phyloP scores from a whole-genome alignment of 2,113 vertebrate genomes.

The Lota lota region DNA sequence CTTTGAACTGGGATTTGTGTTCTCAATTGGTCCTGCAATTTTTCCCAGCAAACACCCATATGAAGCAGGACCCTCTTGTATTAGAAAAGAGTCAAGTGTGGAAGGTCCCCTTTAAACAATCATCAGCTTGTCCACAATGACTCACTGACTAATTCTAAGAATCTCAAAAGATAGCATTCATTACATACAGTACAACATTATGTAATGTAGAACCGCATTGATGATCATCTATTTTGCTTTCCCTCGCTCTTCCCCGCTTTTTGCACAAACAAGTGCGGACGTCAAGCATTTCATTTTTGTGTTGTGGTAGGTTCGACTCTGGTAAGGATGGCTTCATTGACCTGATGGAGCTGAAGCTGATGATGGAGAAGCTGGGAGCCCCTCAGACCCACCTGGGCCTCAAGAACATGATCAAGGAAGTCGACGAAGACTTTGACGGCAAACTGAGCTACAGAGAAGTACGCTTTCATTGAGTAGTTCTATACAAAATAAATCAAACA shows the following conservation, averaged over 20 bases:
- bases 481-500: too few relatives aligned
- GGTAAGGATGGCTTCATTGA: conserved; percentile 89
- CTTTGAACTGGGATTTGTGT: too few relatives aligned
- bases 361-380: conserved; percentile 97
- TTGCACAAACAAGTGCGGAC: too few relatives aligned
- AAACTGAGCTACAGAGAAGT: conserved; percentile 97
- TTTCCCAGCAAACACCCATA: too few relatives aligned
- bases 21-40: too few relatives aligned
- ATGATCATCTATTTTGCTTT: neutral
- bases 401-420: conserved; percentile 98
- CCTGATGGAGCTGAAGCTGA: conserved; percentile 94
- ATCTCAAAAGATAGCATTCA: too few relatives aligned
- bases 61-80: too few relatives aligned
- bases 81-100: too few relatives aligned
- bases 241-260: neutral
- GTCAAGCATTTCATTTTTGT: neutral
- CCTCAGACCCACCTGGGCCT: conserved; percentile 93
- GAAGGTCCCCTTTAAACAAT: too few relatives aligned
- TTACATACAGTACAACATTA: too few relatives aligned
- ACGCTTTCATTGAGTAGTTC: neutral
- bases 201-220: neutral
- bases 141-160: too few relatives aligned
- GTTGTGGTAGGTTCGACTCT: conserved; percentile 62
- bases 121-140: too few relatives aligned
- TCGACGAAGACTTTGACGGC: conserved; percentile 93